A percentile compares a stretch with the other conserved stretches of the same genome.
Conservation (phyloP, 2,888 invertebrate genomes). For the Lissocephala sabroskyi region DNA sequence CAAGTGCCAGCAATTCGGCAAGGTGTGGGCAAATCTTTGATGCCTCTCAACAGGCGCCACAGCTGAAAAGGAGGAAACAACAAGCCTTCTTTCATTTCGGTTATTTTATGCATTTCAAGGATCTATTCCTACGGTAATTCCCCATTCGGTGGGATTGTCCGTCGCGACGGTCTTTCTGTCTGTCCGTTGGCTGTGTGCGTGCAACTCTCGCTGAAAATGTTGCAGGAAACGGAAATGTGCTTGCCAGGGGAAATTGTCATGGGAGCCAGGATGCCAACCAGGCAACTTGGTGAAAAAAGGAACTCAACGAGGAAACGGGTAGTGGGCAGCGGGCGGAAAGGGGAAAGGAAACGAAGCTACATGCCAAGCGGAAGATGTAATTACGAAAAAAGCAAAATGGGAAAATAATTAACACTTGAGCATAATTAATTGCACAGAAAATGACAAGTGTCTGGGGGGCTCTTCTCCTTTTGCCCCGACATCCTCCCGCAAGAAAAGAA, state of each 20-base stretch:
- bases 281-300: slow-evolving; percentile 6
- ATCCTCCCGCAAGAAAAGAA: too few species aligned
- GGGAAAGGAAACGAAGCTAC: slow-evolving; percentile 19
- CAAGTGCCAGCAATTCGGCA: too few species aligned
- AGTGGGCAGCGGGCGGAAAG: too few species aligned
- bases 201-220: not conserved
- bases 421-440: slow-evolving; percentile 60
- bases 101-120: too few species aligned
- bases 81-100: too few species aligned
- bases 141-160: too few species aligned
- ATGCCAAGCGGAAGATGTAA: slow-evolving; percentile 48
- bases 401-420: slow-evolving; percentile 62
- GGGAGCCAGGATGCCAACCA: slow-evolving; percentile 29
- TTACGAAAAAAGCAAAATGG: slow-evolving; percentile 56
- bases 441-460: slow-evolving; percentile 45
- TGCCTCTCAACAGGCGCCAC: too few species aligned
- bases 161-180: not conserved
- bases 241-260: slow-evolving; percentile 56
- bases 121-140: too few species aligned
- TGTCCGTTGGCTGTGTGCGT: not conserved
- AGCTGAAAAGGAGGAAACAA: too few species aligned
- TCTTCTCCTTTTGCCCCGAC: too few species aligned
- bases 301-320: slow-evolving; percentile 9
- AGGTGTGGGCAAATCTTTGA: too few species aligned
- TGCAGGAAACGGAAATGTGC: slow-evolving; percentile 62